phyloP scores from a whole-genome alignment of 1,140 invertebrate species.

The Ips typographus region DNA sequence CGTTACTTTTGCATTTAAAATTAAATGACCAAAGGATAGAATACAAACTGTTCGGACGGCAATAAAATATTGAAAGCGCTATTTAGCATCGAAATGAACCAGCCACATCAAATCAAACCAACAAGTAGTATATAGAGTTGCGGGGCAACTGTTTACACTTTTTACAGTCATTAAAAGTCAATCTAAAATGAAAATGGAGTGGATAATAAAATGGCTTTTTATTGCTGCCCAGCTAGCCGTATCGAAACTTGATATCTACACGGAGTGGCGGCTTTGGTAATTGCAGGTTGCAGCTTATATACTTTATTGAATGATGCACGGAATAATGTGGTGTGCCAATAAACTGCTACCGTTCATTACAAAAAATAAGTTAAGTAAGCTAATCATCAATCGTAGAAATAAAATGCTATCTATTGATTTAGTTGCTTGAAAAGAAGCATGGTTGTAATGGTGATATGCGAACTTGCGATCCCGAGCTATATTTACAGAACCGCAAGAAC shows the following conservation, averaged over 20 bases:
- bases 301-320: no score
- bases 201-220: constrained; percentile 23
- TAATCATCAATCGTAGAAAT: no score
- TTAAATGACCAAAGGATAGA: neutral
- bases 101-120: constrained; percentile 8
- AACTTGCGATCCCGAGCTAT: no score
- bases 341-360: no score
- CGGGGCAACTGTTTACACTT: constrained; percentile 10
- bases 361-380: no score
- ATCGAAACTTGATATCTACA: constrained; percentile 13
- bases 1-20: no score
- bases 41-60: neutral
- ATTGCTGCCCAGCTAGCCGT: constrained; percentile 7
- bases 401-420: no score
- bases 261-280: constrained; percentile 14
- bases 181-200: constrained; percentile 13
- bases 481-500: no score
- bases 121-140: constrained; percentile 2
- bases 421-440: no score
- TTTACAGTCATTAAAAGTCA: constrained; percentile 23
- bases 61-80: constrained; percentile 10
- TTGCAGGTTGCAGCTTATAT: no score
- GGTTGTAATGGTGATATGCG: no score
- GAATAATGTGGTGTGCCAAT: no score
- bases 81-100: constrained; percentile 6